A percentile compares a stretch with the other conserved stretches of the same genome.
Evolutionary conservation across 23 tunicate species (phyloP).

Genomic region (Oikopleura albicans): DNA sequence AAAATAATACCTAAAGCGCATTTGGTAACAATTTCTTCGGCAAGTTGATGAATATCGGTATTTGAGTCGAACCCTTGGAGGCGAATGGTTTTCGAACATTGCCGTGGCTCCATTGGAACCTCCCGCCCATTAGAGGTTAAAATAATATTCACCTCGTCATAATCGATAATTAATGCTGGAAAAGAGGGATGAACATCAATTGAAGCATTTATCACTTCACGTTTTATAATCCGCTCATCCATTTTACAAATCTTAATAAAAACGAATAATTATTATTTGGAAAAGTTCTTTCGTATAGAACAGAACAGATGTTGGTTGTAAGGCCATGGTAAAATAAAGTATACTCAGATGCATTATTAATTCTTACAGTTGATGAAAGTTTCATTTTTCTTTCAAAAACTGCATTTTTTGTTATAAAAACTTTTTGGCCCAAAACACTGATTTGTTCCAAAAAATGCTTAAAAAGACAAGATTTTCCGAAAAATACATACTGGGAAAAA

Average conservation of each 20-base stretch:
- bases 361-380: too few species aligned
- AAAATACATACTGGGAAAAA: too few species aligned
- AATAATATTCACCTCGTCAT: slow-evolving; percentile 1
- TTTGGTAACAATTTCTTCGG: slow-evolving; percentile 63
- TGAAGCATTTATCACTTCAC: neutral
- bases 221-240: neutral
- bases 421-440: too few species aligned
- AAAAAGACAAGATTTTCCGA: too few species aligned
- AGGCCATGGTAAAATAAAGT: too few species aligned
- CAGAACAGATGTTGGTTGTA: too few species aligned
- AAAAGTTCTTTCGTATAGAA: too few species aligned
- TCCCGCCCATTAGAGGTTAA: neutral
- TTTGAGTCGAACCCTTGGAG: slow-evolving; percentile 47
- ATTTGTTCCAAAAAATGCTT: too few species aligned
- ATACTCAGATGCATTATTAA: too few species aligned
- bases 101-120: neutral
- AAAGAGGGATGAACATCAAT: neutral
- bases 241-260: neutral
- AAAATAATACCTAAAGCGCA: slow-evolving; percentile 80
- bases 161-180: neutral
- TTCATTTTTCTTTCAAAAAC: too few species aligned
- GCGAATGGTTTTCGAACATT: slow-evolving; percentile 24
- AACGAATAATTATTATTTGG: too few species aligned
- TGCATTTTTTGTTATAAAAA: too few species aligned
- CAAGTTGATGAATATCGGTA: slow-evolving; percentile 65